Evolutionary conservation across 2,797 vertebrate species (phyloP).

Genomic region (Oryzias sinensis): DNA sequence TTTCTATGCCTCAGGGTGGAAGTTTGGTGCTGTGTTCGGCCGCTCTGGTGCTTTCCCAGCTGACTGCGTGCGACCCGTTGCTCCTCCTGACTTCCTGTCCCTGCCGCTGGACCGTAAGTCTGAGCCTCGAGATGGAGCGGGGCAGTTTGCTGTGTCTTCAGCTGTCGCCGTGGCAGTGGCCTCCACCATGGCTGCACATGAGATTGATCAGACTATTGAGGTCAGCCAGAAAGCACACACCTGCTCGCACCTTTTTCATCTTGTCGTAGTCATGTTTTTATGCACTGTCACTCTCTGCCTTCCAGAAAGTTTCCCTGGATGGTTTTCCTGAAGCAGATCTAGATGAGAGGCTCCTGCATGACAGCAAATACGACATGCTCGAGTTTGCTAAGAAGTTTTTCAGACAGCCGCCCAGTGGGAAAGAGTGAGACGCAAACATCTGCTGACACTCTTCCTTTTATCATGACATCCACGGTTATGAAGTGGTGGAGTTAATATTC

Average conservation of each 20-base stretch:
- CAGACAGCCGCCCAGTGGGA: slow-evolving; percentile 72
- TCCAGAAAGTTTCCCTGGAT: slow-evolving; percentile 66
- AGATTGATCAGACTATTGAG: slow-evolving; percentile 87
- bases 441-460: background rate
- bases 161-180: slow-evolving; percentile 86
- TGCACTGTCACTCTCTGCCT: slow-evolving; percentile 17
- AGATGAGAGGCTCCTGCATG: slow-evolving; percentile 64
- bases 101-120: slow-evolving; percentile 80
- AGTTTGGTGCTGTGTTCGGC: slow-evolving; percentile 89
- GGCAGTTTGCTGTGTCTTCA: slow-evolving; percentile 79
- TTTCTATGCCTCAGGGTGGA: slow-evolving; percentile 83
- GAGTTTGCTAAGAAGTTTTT: slow-evolving; percentile 92
- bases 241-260: background rate
- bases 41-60: slow-evolving; percentile 84
- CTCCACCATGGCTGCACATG: slow-evolving; percentile 83
- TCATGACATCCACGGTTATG: background rate
- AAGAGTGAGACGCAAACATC: slow-evolving; percentile 48
- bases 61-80: slow-evolving; percentile 84
- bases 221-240: slow-evolving; percentile 56
- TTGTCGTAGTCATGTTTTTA: slow-evolving; percentile 10
- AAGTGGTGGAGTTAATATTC: too few species aligned
- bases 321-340: slow-evolving; percentile 35
- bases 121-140: slow-evolving; percentile 79
- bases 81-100: slow-evolving; percentile 88
- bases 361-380: slow-evolving; percentile 81